Evolutionary conservation across 2,113 vertebrate species (phyloP).

Genomic region (Chiloscyllium plagiosum): DNA sequence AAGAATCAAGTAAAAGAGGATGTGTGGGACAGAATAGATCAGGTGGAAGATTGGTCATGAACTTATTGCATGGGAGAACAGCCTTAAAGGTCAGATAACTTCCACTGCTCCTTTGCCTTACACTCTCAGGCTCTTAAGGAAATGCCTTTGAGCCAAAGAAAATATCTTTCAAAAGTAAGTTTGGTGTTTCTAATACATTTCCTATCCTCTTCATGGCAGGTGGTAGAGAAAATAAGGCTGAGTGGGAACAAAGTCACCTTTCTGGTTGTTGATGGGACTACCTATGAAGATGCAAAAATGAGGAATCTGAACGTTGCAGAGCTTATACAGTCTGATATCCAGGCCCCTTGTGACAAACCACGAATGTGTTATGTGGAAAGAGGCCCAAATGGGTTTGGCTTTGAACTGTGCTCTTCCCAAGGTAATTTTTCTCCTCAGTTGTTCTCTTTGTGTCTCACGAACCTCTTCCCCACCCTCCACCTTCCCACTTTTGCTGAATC

Average conservation of each 20-base stretch:
- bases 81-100: neutral
- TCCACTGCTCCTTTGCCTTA: neutral
- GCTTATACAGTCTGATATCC: constrained; percentile 36
- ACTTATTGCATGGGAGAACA: neutral
- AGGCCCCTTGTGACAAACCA: constrained; percentile 47
- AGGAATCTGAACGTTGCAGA: constrained; percentile 45
- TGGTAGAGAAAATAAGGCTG: constrained; percentile 67
- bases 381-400: constrained; percentile 66
- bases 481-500: too few relatives aligned
- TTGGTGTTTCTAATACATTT: neutral
- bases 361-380: constrained; percentile 66
- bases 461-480: neutral
- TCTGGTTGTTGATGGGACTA: constrained; percentile 53
- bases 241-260: constrained; percentile 72
- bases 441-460: neutral
- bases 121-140: neutral
- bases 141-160: neutral
- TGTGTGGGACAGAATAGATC: neutral
- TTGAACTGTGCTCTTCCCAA: constrained; percentile 43
- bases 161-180: neutral
- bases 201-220: constrained; percentile 52
- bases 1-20: neutral
- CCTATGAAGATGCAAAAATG: constrained; percentile 52
- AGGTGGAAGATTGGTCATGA: neutral
- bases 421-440: neutral